Percentiles rank a stretch among this genome's conserved stretches.
Conservation (phyloP, 2,113 vertebrate genomes). For the Oncorhynchus gorbuscha region DNA sequence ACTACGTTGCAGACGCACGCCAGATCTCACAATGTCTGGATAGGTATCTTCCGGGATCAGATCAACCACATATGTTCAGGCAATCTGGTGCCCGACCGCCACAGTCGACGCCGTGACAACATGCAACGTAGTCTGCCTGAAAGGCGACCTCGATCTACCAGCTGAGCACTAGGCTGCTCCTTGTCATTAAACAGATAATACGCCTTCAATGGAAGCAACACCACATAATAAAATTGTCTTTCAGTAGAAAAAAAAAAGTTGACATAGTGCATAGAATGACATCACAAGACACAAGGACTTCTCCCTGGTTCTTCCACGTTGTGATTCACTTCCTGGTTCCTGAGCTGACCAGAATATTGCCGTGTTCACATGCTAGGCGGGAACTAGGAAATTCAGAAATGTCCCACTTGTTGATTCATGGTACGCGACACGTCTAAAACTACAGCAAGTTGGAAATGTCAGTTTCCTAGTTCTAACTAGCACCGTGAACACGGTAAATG, state of each 20-base stretch:
- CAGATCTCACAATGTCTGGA: too few species aligned
- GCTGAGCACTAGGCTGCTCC: slow-evolving; percentile 56
- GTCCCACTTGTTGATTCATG: too few species aligned
- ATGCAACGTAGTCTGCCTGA: too few species aligned
- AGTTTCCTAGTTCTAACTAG: too few species aligned
- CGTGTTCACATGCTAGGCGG: too few species aligned
- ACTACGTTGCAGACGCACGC: slow-evolving; percentile 11
- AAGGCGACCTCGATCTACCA: background rate
- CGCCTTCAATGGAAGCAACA: slow-evolving; percentile 38
- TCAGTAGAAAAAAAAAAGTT: slow-evolving; percentile 6
- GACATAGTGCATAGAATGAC: slow-evolving; percentile 56
- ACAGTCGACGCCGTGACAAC: too few species aligned
- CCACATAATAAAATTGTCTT: slow-evolving; percentile 19
- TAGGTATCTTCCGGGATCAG: too few species aligned
- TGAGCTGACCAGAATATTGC: slow-evolving; percentile 28
- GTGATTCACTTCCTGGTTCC: slow-evolving; percentile 22
- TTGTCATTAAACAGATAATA: slow-evolving; percentile 45
- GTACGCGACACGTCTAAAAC: too few species aligned
- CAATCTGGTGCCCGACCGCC: too few species aligned
- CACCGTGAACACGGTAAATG: background rate
- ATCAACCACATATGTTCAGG: too few species aligned
- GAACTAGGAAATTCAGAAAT: too few species aligned
- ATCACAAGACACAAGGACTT: slow-evolving; percentile 14
- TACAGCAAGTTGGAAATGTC: too few species aligned
- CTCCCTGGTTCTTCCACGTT: background rate